phyloP scores from a whole-genome alignment of 2,888 invertebrate species.

The Drosophila barbarae region DNA sequence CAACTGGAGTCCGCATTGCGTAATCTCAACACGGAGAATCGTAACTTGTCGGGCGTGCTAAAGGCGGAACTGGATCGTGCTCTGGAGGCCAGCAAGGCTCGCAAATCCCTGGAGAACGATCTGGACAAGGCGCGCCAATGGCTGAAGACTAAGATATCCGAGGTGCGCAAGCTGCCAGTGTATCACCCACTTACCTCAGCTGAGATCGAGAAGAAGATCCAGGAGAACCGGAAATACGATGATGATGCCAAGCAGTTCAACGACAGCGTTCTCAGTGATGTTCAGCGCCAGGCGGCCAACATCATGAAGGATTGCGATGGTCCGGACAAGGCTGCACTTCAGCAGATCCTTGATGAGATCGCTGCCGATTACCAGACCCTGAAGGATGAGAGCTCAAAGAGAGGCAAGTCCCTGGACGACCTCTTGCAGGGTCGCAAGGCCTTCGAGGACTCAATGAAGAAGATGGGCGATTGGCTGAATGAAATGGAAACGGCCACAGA shows the following conservation, averaged over 20 bases:
- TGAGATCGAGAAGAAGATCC: slow-evolving; percentile 91
- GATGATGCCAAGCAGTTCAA: slow-evolving; percentile 88
- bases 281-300: slow-evolving; percentile 87
- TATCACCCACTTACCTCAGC: slow-evolving; percentile 89
- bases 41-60: slow-evolving; percentile 85
- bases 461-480: slow-evolving; percentile 92
- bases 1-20: slow-evolving; percentile 87
- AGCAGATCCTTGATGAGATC: slow-evolving; percentile 85
- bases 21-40: slow-evolving; percentile 87
- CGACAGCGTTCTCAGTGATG: slow-evolving; percentile 86
- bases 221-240: slow-evolving; percentile 87
- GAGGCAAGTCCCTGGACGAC: slow-evolving; percentile 86
- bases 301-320: slow-evolving; percentile 91
- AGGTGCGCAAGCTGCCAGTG: slow-evolving; percentile 86
- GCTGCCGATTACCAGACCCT: slow-evolving; percentile 86
- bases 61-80: slow-evolving; percentile 87
- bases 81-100: slow-evolving; percentile 85
- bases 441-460: slow-evolving; percentile 90
- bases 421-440: slow-evolving; percentile 88
- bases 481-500: slow-evolving; percentile 93
- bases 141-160: slow-evolving; percentile 88
- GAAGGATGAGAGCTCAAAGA: slow-evolving; percentile 86
- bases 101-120: slow-evolving; percentile 88
- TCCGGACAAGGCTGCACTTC: slow-evolving; percentile 84
- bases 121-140: slow-evolving; percentile 89